These are phyloP conservation scores for Ladona fulva DNA, from an alignment of 1,140 invertebrate genomes.

Conservation along the genomic window DNA sequence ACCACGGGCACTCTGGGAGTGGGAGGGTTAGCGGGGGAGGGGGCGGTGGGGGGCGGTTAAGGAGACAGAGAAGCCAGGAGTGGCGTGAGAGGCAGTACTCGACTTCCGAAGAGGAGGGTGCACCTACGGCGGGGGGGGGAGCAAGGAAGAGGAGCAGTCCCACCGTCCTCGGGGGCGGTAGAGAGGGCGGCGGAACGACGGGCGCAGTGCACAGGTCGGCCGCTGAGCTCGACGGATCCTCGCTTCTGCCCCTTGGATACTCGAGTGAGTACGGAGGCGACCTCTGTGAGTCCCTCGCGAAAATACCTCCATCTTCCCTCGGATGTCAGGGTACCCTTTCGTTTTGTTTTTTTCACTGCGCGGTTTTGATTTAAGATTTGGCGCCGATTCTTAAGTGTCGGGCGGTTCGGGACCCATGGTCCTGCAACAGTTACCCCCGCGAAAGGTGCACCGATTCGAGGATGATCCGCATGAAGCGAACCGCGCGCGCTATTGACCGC, in stretches of 20 bases:
- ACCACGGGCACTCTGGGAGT: neutral
- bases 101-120: conserved; percentile 21
- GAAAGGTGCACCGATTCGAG: no score
- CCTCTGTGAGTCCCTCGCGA: no score
- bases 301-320: no score
- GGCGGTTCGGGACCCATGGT: no score
- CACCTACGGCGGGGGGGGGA: neutral
- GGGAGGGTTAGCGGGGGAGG: neutral
- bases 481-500: no score
- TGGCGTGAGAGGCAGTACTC: conserved; percentile 21
- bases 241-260: neutral
- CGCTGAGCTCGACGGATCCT: neutral
- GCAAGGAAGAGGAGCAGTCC: conserved; percentile 4
- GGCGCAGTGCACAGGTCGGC: neutral
- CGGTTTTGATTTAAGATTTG: no score
- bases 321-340: no score
- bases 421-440: no score
- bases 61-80: conserved; percentile 20
- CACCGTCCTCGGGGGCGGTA: neutral
- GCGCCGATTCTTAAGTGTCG: no score
- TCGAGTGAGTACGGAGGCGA: no score
- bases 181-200: neutral
- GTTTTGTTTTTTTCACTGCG: no score
- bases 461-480: no score
- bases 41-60: conserved; percentile 13